Conservation (phyloP, 2,888 invertebrate species). For the Phengaris arion region DNA sequence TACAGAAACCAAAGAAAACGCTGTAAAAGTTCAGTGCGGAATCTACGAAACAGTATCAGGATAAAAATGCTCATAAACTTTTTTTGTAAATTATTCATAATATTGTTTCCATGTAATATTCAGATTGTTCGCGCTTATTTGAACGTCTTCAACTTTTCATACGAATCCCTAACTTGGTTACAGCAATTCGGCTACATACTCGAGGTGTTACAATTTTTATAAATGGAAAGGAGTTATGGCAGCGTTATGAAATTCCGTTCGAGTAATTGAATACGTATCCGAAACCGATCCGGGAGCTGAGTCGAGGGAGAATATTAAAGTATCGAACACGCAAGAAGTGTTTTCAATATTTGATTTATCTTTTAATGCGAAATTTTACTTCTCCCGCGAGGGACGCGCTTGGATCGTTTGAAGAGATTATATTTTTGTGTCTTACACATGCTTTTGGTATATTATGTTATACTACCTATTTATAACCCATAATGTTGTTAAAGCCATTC, state of each 20-base stretch:
- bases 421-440: neutral
- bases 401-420: neutral
- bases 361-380: neutral
- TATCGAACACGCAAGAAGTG: neutral
- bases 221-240: constrained; percentile 18
- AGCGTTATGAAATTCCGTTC: constrained; percentile 12
- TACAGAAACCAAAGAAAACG: neutral
- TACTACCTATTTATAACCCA: too few relatives aligned
- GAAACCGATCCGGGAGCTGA: neutral
- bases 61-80: too few relatives aligned
- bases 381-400: neutral
- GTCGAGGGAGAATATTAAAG: neutral
- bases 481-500: too few relatives aligned
- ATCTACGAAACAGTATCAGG: too few relatives aligned
- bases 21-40: neutral
- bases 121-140: neutral
- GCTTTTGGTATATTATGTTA: too few relatives aligned
- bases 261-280: constrained; percentile 26
- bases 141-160: neutral
- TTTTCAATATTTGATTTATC: constrained; percentile 19
- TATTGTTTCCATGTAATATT: too few relatives aligned
- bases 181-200: neutral
- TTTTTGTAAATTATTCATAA: too few relatives aligned
- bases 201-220: constrained; percentile 14
- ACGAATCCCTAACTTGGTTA: neutral